These are phyloP conservation scores for Scaptomyza polygonia DNA, from an alignment of 2,888 invertebrate genomes.

Conservation along the genomic window DNA sequence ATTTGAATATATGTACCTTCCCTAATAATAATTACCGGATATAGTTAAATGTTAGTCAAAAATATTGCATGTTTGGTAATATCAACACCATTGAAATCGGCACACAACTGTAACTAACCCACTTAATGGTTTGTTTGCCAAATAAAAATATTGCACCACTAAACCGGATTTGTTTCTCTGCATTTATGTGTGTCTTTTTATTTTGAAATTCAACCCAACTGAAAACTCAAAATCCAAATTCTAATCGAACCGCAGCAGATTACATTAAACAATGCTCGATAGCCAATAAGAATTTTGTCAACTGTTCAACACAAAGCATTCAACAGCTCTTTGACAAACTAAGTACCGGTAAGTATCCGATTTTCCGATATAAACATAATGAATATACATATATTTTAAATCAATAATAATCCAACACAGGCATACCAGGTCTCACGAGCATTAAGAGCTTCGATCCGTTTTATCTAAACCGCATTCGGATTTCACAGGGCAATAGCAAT, in stretches of 20 bases:
- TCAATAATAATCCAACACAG: conserved; percentile 44
- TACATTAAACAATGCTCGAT: conserved; percentile 88
- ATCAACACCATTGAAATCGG: not conserved
- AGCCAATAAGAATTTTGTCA: conserved; percentile 87
- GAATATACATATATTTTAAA: too few species aligned
- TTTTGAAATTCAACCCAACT: conserved; percentile 46
- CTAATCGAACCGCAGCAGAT: conserved; percentile 86
- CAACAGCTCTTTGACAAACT: conserved; percentile 88
- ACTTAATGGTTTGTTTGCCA: conserved; percentile 40
- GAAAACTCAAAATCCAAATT: conserved; percentile 56
- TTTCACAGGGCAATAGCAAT: conserved; percentile 89
- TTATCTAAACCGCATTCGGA: conserved; percentile 88
- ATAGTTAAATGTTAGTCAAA: not conserved
- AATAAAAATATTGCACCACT: conserved; percentile 59
- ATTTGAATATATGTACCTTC: too few species aligned
- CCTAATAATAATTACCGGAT: not conserved
- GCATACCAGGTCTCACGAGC: conserved; percentile 84
- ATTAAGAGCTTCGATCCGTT: conserved; percentile 89
- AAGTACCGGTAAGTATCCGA: conserved; percentile 85
- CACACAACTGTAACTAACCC: conserved; percentile 62
- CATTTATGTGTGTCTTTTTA: conserved; percentile 51
- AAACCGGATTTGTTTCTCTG: conserved; percentile 67
- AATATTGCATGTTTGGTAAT: not conserved
- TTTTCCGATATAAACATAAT: not conserved
- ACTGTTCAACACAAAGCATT: conserved; percentile 88